These are phyloP conservation scores for Corydoras sp. DNA, from an alignment of 2,113 vertebrate genomes.

Conservation along the genomic window DNA sequence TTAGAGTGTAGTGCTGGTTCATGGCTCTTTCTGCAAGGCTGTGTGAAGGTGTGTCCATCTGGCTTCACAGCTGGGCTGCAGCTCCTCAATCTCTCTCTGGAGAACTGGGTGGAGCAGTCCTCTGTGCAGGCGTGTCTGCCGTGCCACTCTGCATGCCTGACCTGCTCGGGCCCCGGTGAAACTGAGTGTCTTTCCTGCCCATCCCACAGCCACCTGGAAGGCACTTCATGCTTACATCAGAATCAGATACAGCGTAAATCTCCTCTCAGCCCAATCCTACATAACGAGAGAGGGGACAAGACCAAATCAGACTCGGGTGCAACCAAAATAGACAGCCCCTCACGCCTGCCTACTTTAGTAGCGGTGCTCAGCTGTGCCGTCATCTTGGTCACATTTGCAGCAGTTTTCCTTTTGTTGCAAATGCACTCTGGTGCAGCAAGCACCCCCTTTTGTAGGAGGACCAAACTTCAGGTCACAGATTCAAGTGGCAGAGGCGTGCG, in stretches of 20 bases:
- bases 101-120: conserved; percentile 79
- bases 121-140: conserved; percentile 81
- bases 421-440: conserved; percentile 67
- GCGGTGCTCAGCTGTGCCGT: conserved; percentile 85
- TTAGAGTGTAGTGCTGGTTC: conserved; percentile 87
- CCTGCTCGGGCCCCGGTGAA: conserved; percentile 70
- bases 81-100: conserved; percentile 72
- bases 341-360: conserved; percentile 68
- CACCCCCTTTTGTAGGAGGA: conserved; percentile 68
- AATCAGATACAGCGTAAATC: conserved; percentile 88
- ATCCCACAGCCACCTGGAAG: conserved; percentile 76
- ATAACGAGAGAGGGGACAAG: not conserved
- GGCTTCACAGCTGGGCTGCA: conserved; percentile 74
- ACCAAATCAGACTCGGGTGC: conserved; percentile 5
- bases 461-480: conserved; percentile 79
- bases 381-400: conserved; percentile 75
- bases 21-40: conserved; percentile 89
- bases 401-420: conserved; percentile 84
- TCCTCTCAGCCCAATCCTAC: conserved; percentile 48
- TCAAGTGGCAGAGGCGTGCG: conserved; percentile 51
- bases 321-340: conserved; percentile 44
- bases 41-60: conserved; percentile 81
- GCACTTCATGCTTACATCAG: conserved; percentile 80
- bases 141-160: conserved; percentile 83
- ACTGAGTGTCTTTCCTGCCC: conserved; percentile 86